These are phyloP conservation scores for Myotis pilosus DNA, from an alignment of 2,797 vertebrate genomes.

Conservation along the genomic window DNA sequence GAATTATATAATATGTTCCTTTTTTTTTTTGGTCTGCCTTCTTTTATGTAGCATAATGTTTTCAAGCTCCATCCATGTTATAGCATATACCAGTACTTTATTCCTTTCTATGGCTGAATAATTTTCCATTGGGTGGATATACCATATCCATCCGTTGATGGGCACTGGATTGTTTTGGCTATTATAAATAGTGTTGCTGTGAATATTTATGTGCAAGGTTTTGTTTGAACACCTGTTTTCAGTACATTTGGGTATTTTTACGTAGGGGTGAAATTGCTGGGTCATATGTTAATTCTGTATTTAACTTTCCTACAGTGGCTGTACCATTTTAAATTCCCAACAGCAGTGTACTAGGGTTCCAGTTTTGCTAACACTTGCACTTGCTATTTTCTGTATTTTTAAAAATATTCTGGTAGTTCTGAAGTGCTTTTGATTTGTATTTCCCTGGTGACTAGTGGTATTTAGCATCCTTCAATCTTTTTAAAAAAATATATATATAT, in stretches of 20 bases:
- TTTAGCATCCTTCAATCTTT: background rate
- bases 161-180: background rate
- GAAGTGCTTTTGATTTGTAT: slow-evolving; percentile 31
- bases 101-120: background rate
- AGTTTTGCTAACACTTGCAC: background rate
- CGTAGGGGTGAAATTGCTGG: background rate
- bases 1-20: background rate
- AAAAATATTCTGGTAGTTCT: background rate
- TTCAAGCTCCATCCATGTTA: background rate
- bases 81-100: background rate
- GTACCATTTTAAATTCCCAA: background rate
- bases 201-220: background rate
- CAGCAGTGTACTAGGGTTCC: background rate
- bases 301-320: background rate
- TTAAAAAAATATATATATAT: no score
- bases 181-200: background rate
- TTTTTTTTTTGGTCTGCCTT: background rate
- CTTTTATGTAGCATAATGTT: background rate
- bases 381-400: background rate
- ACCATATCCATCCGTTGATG: background rate
- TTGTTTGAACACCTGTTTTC: background rate
- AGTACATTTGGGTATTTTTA: background rate
- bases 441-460: background rate
- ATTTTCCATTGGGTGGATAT: background rate
- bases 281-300: background rate